Conservation (phyloP, 1,140 invertebrate genomes). For the Hycleus phaleratus region DNA sequence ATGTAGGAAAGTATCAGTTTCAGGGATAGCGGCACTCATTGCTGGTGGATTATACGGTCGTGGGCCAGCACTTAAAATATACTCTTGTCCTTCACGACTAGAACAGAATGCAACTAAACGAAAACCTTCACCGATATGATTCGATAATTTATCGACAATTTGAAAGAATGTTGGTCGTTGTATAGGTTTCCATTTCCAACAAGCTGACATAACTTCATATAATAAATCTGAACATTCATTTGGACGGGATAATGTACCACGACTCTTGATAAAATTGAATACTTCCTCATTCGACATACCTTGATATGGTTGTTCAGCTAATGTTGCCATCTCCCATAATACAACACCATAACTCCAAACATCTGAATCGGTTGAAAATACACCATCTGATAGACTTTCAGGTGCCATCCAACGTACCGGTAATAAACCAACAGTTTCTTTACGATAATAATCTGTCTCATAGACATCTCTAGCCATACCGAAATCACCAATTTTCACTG, state of each 20-base stretch:
- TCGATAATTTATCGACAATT: constrained; percentile 56
- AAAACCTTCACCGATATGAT: constrained; percentile 53
- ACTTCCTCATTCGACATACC: constrained; percentile 58
- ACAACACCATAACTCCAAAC: constrained; percentile 72
- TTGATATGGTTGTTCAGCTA: constrained; percentile 71
- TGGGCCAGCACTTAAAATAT: constrained; percentile 22
- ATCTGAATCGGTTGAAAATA: constrained; percentile 66
- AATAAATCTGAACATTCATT: constrained; percentile 42
- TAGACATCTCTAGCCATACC: constrained; percentile 66
- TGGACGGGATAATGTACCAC: constrained; percentile 57
- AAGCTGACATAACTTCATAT: constrained; percentile 43
- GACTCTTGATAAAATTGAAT: constrained; percentile 57
- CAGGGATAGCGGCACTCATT: background rate
- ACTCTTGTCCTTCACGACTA: constrained; percentile 53
- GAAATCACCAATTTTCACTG: constrained; percentile 68
- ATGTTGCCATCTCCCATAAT: constrained; percentile 68
- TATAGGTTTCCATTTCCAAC: constrained; percentile 44
- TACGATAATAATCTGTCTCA: constrained; percentile 67
- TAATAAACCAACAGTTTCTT: constrained; percentile 50
- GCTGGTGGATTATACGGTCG: constrained; percentile 31
- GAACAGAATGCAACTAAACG: constrained; percentile 69
- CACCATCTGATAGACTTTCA: constrained; percentile 64
- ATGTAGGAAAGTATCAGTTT: background rate
- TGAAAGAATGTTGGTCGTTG: constrained; percentile 76
- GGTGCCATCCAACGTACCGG: constrained; percentile 78